phyloP scores from a whole-genome alignment of 2,888 invertebrate genomes.

The Heteropelma amictum region DNA sequence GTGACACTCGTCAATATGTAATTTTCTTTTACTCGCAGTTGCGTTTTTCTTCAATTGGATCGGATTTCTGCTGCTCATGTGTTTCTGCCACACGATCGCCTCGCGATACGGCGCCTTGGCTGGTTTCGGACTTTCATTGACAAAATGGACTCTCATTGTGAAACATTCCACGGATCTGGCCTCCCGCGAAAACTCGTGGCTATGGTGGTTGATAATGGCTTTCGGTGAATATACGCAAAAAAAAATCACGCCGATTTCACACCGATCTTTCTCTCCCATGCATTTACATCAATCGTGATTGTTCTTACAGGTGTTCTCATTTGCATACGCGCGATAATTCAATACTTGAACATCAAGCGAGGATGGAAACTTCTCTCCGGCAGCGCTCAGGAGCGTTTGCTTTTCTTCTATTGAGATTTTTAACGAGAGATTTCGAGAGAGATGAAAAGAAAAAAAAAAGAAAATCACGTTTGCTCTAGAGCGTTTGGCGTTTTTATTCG shows the following conservation, averaged over 20 bases:
- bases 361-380: conserved; percentile 93
- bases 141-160: conserved; percentile 97
- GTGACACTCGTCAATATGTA: background rate
- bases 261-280: background rate
- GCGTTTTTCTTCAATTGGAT: conserved; percentile 98
- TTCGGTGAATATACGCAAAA: conserved; percentile 82
- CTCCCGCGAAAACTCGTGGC: conserved; percentile 92
- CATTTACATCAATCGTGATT: conserved; percentile 7
- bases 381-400: conserved; percentile 90
- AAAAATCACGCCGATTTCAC: background rate
- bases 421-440: conserved; percentile 20
- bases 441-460: conserved; percentile 10
- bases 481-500: conserved; percentile 71
- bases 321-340: conserved; percentile 91
- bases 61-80: conserved; percentile 94
- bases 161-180: conserved; percentile 93
- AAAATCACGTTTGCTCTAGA: conserved; percentile 64
- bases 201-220: conserved; percentile 95
- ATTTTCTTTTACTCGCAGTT: conserved; percentile 80
- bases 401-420: conserved; percentile 88
- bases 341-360: conserved; percentile 92
- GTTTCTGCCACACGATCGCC: conserved; percentile 96
- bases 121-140: conserved; percentile 94
- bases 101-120: conserved; percentile 95
- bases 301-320: conserved; percentile 86